Evolutionary conservation across 2,113 vertebrate genomes (phyloP), one percentile per base, ranked within the genome.

Genomic region (Turdus rufiventris): DNA sequence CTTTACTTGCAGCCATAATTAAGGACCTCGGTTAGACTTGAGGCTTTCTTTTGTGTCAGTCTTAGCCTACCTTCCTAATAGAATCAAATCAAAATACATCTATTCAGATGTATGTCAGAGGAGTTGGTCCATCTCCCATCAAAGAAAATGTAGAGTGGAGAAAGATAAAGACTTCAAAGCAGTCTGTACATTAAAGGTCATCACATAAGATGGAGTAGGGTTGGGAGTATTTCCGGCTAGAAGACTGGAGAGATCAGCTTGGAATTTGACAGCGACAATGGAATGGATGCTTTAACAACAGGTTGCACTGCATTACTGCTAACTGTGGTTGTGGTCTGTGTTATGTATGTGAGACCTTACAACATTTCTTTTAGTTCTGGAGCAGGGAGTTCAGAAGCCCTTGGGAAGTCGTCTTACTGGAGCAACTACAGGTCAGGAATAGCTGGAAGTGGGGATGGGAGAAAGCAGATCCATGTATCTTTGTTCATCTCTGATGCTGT

Each of bases 401-500:
- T 65, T 66, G 45, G 21, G 24, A 81, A 73, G 6, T 36, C 38
- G 18, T 56, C 45, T 38, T 65, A 9, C 4, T 48, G 54, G 15
- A 83, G 10, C 43, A 40, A 5, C 15, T 54, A 8, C 29, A 56
- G 23, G 15, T 13, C 56, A 28, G 38, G 14, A 67, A 21, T 4
- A 47, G 42, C 36, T 54, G n/a, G 26, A 80, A 42, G 11, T 14
- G 14, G 61, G 40, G 36, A 31, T 33, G 19, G 43, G 34, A 67
- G 70, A 42, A 60, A 82, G 43, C 16, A 78, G 26, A 56, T 42
- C 29, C 48, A 6, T 34, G 24, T 18, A 31, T 54, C 43, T 66
- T 6, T 2, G 0, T 54, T 72, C 3, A 4, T 54, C 17, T 66
- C 28, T n/a, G 0, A 12, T 71, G 45, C 53, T 50, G 13, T 51